Conservation (phyloP, 2,888 invertebrate genomes). For the Diloba caeruleocephala region DNA sequence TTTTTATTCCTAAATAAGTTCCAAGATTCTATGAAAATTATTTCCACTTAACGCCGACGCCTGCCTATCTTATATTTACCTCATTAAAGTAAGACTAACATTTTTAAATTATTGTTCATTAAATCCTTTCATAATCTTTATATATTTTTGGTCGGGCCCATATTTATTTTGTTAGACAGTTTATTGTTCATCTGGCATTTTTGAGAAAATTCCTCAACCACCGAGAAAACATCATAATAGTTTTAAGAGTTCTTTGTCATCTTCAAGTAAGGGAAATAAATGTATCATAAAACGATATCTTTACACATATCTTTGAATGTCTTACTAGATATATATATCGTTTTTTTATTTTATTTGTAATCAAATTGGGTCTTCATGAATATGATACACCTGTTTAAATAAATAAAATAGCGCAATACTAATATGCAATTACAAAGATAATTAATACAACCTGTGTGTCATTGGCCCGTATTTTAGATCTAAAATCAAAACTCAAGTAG, state of each 20-base stretch:
- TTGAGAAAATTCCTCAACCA: conserved; percentile 54
- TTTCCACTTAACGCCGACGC: background rate
- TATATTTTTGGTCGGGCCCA: conserved; percentile 48
- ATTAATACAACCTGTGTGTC: no score
- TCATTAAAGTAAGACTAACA: conserved; percentile 20
- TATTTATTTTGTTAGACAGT: conserved; percentile 43
- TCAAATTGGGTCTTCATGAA: no score
- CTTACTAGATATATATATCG: no score
- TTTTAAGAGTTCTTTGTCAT: conserved; percentile 39
- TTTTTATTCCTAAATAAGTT: background rate
- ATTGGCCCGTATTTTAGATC: no score
- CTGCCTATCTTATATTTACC: conserved; percentile 25
- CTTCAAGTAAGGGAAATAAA: conserved; percentile 53
- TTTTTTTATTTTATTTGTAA: no score
- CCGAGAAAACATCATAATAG: conserved; percentile 58
- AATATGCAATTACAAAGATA: no score
- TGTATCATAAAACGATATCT: no score
- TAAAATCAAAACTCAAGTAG: no score
- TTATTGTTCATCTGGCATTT: conserved; percentile 33
- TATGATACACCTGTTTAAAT: no score
- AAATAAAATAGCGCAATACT: no score
- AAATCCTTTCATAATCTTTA: background rate
- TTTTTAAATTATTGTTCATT: background rate
- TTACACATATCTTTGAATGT: no score
- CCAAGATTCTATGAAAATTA: background rate